These are phyloP conservation scores for Protula sp. DNA, from an alignment of 2,888 invertebrate species.

Conservation along the genomic window DNA sequence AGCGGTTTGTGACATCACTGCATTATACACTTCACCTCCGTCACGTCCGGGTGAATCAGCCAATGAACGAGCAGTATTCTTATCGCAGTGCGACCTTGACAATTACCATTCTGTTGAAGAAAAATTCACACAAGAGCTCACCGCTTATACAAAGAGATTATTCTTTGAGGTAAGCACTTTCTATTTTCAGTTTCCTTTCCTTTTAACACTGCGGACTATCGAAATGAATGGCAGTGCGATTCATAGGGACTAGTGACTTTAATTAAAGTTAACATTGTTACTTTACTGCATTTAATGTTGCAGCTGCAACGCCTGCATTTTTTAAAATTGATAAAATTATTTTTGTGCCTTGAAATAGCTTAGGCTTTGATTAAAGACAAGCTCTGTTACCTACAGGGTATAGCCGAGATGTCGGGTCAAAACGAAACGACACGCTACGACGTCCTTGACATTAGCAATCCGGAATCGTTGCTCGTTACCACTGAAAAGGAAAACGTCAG, in stretches of 20 bases:
- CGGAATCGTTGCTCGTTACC: constrained; percentile 32
- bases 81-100: constrained; percentile 15
- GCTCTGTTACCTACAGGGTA: no score
- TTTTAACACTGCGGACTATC: no score
- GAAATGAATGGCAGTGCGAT: no score
- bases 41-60: not conserved
- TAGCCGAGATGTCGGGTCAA: constrained; percentile 40
- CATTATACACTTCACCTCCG: constrained; percentile 5
- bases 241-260: no score
- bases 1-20: constrained; percentile 7
- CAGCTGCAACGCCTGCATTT: no score
- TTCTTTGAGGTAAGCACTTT: constrained; percentile 46
- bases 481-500: constrained; percentile 34
- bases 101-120: constrained; percentile 28
- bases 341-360: not conserved
- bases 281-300: no score
- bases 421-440: constrained; percentile 36
- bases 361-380: no score
- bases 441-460: constrained; percentile 41
- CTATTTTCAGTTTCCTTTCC: no score
- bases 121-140: constrained; percentile 38
- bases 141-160: constrained; percentile 43
- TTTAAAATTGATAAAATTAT: not conserved
- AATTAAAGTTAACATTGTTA: no score
- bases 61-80: constrained; percentile 5